Evolutionary conservation across 1,140 invertebrate species (phyloP).

Genomic region (Papilio xuthus): DNA sequence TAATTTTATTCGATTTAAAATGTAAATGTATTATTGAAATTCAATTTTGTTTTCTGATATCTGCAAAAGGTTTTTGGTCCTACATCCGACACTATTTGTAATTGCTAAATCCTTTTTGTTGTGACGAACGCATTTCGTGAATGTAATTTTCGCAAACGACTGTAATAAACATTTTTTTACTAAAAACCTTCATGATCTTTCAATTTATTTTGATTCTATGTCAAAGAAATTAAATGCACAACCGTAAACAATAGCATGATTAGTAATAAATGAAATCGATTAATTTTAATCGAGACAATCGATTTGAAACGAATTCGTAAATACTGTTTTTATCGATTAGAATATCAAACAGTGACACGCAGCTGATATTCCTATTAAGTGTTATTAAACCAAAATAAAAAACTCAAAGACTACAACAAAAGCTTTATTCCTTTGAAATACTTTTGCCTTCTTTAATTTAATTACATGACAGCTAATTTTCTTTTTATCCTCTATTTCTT

Average conservation of each 20-base stretch:
- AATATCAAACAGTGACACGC: neutral
- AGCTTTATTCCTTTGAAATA: neutral
- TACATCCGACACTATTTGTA: neutral
- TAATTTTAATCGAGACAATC: neutral
- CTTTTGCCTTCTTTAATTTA: neutral
- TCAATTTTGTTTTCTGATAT: neutral
- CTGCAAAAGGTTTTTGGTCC: neutral
- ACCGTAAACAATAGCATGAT: neutral
- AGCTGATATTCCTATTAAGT: too few relatives aligned
- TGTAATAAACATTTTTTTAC: constrained; percentile 11
- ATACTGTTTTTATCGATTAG: neutral
- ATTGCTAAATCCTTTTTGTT: neutral
- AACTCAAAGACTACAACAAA: too few relatives aligned
- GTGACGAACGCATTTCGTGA: neutral
- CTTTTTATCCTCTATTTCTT: constrained; percentile 50
- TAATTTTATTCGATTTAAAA: neutral
- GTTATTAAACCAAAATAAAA: too few relatives aligned
- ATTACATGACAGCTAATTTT: neutral
- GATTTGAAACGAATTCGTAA: neutral
- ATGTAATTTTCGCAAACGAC: constrained; percentile 1
- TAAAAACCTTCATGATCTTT: neutral
- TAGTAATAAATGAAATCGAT: neutral
- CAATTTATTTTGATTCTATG: neutral
- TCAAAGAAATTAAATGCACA: neutral
- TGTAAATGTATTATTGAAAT: neutral